Evolutionary conservation across 53 echinoderm and acorn worm species (phyloP).

Genomic region (Astropecten irregularis): DNA sequence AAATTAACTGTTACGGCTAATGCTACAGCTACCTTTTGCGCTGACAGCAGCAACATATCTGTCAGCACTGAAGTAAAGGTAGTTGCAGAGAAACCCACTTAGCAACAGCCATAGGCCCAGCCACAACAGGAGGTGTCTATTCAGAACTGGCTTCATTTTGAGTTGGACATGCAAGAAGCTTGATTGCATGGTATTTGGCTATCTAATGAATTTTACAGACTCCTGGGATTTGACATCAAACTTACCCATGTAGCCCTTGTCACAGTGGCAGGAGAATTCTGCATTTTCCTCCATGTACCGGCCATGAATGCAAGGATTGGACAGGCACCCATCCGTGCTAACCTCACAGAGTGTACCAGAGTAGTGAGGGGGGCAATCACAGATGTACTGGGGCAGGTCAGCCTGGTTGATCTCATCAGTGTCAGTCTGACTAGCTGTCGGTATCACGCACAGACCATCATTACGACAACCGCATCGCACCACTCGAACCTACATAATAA

Average conservation of each 20-base stretch:
- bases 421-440: conserved; percentile 18
- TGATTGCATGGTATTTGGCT: too few species aligned
- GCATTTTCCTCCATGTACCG: conserved; percentile 53
- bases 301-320: conserved; percentile 80
- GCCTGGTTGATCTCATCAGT: conserved; percentile 16
- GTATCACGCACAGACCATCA: conserved; percentile 77
- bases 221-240: too few species aligned
- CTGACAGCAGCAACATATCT: too few species aligned
- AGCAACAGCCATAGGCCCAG: too few species aligned
- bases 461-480: conserved; percentile 81
- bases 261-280: conserved; percentile 66
- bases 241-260: conserved; percentile 79
- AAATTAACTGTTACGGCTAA: too few species aligned
- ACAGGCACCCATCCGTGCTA: conserved; percentile 55
- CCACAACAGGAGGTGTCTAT: too few species aligned
- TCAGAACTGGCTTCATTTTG: too few species aligned
- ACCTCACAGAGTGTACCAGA: conserved; percentile 74
- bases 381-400: conserved; percentile 50
- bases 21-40: too few species aligned
- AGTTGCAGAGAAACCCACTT: too few species aligned
- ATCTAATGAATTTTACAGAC: too few species aligned
- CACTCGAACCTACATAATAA: conserved; percentile 84
- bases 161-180: too few species aligned
- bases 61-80: too few species aligned
- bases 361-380: conserved; percentile 68